phyloP scores from a whole-genome alignment of 2,113 vertebrate species.

The Barbus barbus region DNA sequence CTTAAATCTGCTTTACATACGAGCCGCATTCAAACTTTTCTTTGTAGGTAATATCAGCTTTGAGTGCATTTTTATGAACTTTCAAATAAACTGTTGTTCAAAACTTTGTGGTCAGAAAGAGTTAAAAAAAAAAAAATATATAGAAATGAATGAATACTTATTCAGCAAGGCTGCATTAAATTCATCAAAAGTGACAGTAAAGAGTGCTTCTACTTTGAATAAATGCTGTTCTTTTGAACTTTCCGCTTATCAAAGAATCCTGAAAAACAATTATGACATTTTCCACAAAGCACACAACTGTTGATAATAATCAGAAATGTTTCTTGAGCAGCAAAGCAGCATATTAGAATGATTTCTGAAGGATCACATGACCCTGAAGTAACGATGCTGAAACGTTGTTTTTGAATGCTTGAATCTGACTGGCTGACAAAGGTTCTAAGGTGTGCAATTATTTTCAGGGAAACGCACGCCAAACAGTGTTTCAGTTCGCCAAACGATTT shows the following conservation, averaged over 20 bases:
- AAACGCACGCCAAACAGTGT: no score
- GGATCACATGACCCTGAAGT: background rate
- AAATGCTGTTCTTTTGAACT: no score
- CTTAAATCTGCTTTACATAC: background rate
- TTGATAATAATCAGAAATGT: background rate
- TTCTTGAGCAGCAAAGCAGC: background rate
- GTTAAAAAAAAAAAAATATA: no score
- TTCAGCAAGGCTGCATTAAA: background rate
- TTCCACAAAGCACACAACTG: background rate
- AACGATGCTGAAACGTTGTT: no score
- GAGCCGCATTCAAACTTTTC: background rate
- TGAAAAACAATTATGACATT: no score
- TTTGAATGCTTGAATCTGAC: no score
- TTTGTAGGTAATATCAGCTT: background rate
- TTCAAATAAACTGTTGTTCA: background rate
- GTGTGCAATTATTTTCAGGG: no score
- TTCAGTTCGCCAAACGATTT: no score
- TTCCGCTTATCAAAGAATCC: no score
- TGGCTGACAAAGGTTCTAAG: no score
- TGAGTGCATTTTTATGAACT: background rate
- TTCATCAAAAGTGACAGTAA: background rate
- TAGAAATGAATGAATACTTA: background rate
- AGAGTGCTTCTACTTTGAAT: no score
- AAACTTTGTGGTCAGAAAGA: background rate
- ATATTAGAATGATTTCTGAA: background rate